Base-by-base conservation (phyloP, 1,140 invertebrate genomes). In the Cydia pomonella region DNA sequence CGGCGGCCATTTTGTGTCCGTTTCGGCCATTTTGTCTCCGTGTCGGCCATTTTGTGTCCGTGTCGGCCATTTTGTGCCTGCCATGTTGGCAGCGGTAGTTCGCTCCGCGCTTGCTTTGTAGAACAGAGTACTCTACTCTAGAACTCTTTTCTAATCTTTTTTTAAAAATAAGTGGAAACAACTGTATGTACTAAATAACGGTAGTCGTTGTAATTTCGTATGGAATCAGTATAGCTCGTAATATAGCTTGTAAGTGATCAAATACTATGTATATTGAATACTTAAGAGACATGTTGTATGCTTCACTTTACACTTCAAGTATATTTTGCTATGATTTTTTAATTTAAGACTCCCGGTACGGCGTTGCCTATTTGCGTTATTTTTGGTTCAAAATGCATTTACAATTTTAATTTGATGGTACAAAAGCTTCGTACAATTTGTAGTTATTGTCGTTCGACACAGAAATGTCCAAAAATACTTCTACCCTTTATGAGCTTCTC, bases 401-500 rank as follows among this genome's bases (percentile, higher is more conserved):
- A 59, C 33, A 16, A 29, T 59, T 73, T 73, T 59, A 18, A 69
- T 73, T 59, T 59, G 27, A 59, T 18, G 47, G 72, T 73, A 73
- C 72, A 73, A 73, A 53, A 38, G 72, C 72, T 53, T 73, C 47
- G 72, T 73, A 73, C 72, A 73, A 73, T 59, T 64, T 38, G 81
- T 79, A 76, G 77, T 77, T 74, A 78, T 82, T 79, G 79, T 84
- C 77, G 44, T 64, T 79, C 50, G 81, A 81, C 80, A 80, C 80
- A 86, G 64, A 76, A 77, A 84, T 85, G 90, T 89, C 88, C 87
- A 84, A 84, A 79, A 73, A 84, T 79, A 69, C 81, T 86, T 79
- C 79, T 77, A 86, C 87, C 87, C 83, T 85, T 85, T 88, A 90
- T 81, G 89, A 92, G 90, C 90, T 92, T 92, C 80, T 88, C 82